These are phyloP conservation scores for Muntiacus reevesi DNA, from an alignment of 2,113 vertebrate species.

Conservation along the genomic window DNA sequence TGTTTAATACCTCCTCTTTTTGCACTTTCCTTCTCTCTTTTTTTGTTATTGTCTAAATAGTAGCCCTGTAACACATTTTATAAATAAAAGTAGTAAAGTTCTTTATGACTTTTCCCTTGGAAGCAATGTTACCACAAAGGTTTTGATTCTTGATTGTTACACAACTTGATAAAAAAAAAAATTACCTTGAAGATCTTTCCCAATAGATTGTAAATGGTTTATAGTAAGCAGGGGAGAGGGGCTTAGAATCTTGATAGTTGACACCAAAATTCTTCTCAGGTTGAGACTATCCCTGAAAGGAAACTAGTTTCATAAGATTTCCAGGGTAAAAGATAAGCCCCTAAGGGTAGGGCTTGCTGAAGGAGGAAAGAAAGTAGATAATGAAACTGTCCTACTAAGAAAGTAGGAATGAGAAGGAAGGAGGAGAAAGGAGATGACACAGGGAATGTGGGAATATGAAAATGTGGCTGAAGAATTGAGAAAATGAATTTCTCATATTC, in stretches of 20 bases:
- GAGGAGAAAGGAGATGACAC: background rate
- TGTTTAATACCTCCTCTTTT: background rate
- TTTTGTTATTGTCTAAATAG: background rate
- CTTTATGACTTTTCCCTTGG: background rate
- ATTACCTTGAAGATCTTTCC: background rate
- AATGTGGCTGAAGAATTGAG: background rate
- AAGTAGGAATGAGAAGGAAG: background rate
- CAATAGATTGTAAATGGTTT: background rate
- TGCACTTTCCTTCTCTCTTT: background rate
- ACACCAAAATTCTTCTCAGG: background rate
- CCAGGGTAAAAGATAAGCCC: background rate
- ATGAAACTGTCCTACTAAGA: background rate
- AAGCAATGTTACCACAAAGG: background rate
- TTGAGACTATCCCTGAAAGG: background rate
- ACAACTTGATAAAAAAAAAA: background rate
- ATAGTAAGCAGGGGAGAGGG: too few species aligned
- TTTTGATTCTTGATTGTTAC: background rate
- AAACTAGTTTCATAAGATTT: background rate
- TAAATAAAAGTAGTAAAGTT: background rate
- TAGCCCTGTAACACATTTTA: background rate
- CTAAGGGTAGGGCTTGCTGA: background rate
- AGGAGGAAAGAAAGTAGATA: background rate
- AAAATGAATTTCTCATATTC: background rate
- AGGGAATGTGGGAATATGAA: background rate
- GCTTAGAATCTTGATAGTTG: background rate